Percentiles rank a stretch among this genome's conserved stretches.
Conservation (phyloP, 2,797 vertebrate genomes). For the Crocodylus rhombifer region DNA sequence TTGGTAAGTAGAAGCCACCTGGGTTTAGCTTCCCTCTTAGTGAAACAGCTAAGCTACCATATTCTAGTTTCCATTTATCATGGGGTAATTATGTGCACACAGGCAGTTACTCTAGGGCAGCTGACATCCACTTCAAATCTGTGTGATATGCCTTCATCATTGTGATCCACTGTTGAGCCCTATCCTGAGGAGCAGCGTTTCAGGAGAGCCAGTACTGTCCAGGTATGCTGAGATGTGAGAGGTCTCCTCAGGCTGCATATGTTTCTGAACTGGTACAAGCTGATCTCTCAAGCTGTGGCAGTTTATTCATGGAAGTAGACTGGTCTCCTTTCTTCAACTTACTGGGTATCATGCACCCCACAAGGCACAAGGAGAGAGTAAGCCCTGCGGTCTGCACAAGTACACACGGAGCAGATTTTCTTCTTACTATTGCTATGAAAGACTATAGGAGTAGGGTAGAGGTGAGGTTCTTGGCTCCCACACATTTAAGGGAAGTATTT, state of each 20-base stretch:
- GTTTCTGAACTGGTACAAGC: neutral
- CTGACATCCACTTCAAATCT: too few relatives aligned
- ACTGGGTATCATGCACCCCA: neutral
- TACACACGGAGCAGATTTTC: neutral
- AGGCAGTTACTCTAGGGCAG: too few relatives aligned
- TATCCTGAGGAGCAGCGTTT: neutral
- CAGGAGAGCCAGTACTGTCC: neutral
- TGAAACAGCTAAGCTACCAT: too few relatives aligned
- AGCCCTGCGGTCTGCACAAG: neutral
- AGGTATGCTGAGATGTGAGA: neutral
- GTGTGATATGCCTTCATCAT: too few relatives aligned
- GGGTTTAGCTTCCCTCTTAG: too few relatives aligned
- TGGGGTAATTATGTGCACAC: too few relatives aligned
- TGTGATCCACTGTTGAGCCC: neutral
- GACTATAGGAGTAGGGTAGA: neutral
- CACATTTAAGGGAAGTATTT: neutral
- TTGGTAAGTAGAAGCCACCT: too few relatives aligned
- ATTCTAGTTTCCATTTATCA: too few relatives aligned
- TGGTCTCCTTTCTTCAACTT: neutral
- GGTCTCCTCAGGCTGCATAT: too few relatives aligned
- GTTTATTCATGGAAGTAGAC: neutral
- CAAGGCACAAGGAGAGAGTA: neutral
- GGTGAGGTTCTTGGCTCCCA: neutral
- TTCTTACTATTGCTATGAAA: neutral
- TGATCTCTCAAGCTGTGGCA: neutral